Evolutionary conservation across 2,888 invertebrate species (phyloP).

Genomic region (Tenthredo livida): DNA sequence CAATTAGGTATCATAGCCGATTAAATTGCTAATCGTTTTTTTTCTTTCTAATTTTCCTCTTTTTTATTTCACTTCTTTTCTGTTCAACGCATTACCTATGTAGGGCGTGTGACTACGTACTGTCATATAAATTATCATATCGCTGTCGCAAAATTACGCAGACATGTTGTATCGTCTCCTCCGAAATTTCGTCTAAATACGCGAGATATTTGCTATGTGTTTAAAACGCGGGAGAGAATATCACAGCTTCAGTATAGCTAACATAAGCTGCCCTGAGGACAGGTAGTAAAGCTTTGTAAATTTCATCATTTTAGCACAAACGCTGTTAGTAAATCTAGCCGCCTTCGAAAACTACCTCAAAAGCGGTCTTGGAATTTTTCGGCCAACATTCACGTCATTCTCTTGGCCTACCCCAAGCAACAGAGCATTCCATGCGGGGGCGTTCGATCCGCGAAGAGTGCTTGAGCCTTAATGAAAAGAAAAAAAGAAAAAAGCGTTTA

Average conservation of each 20-base stretch:
- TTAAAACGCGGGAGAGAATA: background rate
- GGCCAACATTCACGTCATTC: conserved; percentile 17
- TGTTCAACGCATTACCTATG: background rate
- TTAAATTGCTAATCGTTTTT: background rate
- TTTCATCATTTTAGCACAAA: conserved; percentile 16
- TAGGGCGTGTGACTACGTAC: too few species aligned
- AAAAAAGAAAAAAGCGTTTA: too few species aligned
- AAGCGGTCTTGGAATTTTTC: conserved; percentile 19
- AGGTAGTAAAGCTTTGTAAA: background rate
- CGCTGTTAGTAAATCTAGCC: background rate
- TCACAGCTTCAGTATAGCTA: background rate
- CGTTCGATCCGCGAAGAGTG: background rate
- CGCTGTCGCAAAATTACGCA: too few species aligned
- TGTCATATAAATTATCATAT: too few species aligned
- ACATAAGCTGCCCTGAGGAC: background rate
- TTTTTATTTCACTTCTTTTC: background rate
- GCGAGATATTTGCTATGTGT: background rate
- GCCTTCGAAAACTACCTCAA: background rate
- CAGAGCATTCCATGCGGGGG: conserved; percentile 10
- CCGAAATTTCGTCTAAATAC: background rate
- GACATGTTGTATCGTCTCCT: background rate
- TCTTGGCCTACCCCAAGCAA: background rate
- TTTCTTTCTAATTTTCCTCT: background rate
- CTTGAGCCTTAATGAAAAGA: background rate
- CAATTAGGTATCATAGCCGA: background rate